Base-by-base conservation (phyloP, 2,797 vertebrate genomes). In the Pteropus rufus region DNA sequence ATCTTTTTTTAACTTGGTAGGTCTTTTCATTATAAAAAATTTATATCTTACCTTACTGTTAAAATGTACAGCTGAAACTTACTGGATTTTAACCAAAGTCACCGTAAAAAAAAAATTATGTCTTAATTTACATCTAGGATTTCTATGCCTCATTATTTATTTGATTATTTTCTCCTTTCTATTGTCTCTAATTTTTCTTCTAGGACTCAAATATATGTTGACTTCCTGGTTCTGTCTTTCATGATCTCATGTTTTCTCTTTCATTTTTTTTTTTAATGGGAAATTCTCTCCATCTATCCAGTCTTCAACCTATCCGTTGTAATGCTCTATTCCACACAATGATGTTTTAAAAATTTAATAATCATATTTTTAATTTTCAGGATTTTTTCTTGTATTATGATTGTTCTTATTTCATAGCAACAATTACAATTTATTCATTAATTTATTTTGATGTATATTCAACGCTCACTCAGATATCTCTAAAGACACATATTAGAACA, bases 331-430 rank as follows among this genome's bases (percentile, higher is more conserved):
- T 88, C 67, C 29, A 64, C 69, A 52, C 34, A 62, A 16, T 72
- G 44, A 62, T 29, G 56, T 80, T 36, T 77, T n/a, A 26, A n/a
- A 41, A 56, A 60, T 49, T 36, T 69, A 24, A 8, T 56, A 44
- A 39, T 80, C 21, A 54, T 58, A 46, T 67, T 81, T 95, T 87
- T 90, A 92, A 81, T 93, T 91, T 97, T 19, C 2, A 72, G 31
- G 14, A 9, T 44, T 95, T 81, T 80, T 92, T 75, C 18, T 82
- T 82, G 0, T 64, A 34, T 0, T 73, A 36, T 72, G 24, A 73
- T 95, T 58, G 15, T 39, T 94, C 58, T 91, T 89, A 60, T 92
- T 85, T 94, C 44, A 69, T 24, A 88, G 39, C 15, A 83, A 21
- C 3, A 64, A 89, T 92, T 75, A 54, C 4, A 15, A 12, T 90